Conservation (phyloP, 1,140 invertebrate species). For the Antheraea pernyi region DNA sequence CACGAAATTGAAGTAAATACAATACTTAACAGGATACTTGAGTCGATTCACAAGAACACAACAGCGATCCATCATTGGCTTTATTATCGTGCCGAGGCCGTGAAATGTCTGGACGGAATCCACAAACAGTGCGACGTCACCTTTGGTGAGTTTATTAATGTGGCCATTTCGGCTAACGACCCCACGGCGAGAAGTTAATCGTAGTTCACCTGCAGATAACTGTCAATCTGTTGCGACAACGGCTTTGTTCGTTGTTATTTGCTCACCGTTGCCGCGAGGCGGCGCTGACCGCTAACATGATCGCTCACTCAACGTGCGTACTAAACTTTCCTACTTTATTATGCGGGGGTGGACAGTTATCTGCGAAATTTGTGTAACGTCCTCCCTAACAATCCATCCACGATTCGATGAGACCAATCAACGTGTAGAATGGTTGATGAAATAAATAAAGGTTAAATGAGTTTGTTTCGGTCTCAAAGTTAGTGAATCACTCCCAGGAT, state of each 20-base stretch:
- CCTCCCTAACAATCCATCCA: slow-evolving; percentile 44
- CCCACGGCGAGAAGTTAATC: slow-evolving; percentile 65
- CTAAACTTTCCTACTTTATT: slow-evolving; percentile 59
- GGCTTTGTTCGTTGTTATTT: slow-evolving; percentile 38
- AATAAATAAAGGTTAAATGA: slow-evolving; percentile 18
- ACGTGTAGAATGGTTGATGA: neutral
- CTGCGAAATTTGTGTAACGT: slow-evolving; percentile 47
- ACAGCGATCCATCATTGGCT: slow-evolving; percentile 52
- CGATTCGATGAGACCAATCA: slow-evolving; percentile 35
- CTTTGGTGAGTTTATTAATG: slow-evolving; percentile 42
- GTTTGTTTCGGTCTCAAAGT: neutral
- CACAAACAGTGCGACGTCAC: slow-evolving; percentile 45
- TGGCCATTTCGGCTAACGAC: slow-evolving; percentile 64
- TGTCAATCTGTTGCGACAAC: slow-evolving; percentile 39
- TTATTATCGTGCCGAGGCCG: slow-evolving; percentile 52
- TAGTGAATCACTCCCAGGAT: slow-evolving; percentile 15
- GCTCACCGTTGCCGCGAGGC: slow-evolving; percentile 33
- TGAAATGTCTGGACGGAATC: slow-evolving; percentile 56
- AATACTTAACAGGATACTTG: slow-evolving; percentile 9
- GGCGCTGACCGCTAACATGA: slow-evolving; percentile 58
- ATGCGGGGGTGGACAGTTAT: slow-evolving; percentile 50
- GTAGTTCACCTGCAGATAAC: slow-evolving; percentile 57
- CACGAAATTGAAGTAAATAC: neutral
- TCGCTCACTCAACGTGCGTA: slow-evolving; percentile 52
- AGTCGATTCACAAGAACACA: slow-evolving; percentile 19